Conservation (phyloP, 92 coral and sea anemone genomes). For the Heteractis magnifica region DNA sequence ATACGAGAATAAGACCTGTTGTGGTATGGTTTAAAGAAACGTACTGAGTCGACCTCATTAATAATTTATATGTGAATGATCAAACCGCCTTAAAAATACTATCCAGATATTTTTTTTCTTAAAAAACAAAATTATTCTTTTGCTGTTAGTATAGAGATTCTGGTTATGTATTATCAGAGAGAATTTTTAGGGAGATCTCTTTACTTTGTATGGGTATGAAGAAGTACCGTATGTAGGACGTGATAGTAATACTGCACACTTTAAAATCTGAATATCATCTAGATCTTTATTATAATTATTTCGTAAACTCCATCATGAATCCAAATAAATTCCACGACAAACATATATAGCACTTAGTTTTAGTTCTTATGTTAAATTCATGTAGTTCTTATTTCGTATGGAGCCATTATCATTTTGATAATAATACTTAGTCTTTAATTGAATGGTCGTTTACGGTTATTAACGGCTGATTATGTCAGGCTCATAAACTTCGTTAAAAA, state of each 20-base stretch:
- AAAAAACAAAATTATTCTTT: neutral
- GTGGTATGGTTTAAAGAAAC: slow-evolving; percentile 2
- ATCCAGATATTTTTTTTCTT: neutral
- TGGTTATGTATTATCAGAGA: no score
- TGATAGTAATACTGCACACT: no score
- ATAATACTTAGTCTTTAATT: no score
- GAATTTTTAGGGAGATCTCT: no score
- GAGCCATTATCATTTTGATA: neutral
- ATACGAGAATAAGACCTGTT: slow-evolving; percentile 10
- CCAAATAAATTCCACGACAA: no score
- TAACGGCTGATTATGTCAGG: neutral
- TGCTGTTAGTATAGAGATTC: neutral
- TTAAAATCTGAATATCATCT: no score
- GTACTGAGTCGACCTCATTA: slow-evolving; percentile 31
- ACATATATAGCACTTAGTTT: neutral
- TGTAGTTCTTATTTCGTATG: neutral
- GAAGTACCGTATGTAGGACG: no score
- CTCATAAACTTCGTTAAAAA: neutral
- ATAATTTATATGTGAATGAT: slow-evolving; percentile 14
- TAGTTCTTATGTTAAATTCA: neutral
- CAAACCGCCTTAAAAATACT: slow-evolving; percentile 4
- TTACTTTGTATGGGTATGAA: no score
- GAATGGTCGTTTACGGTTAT: neutral
- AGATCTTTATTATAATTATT: no score
- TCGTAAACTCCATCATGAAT: no score